phyloP scores from a whole-genome alignment of 2,797 vertebrate species.

The Pangasius mekongensis region DNA sequence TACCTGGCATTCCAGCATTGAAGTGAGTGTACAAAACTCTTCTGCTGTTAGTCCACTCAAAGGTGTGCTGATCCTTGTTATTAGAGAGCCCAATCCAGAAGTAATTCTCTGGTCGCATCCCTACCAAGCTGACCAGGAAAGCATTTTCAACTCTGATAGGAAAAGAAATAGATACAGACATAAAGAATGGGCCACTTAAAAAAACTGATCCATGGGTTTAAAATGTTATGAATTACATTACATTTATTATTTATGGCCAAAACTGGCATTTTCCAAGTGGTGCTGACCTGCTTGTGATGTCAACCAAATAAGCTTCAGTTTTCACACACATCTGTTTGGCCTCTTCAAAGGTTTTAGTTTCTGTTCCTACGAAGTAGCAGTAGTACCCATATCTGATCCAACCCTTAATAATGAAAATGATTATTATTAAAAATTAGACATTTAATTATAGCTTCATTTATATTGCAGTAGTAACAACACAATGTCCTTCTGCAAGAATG shows the following conservation, averaged over 20 bases:
- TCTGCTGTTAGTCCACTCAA: slow-evolving; percentile 81
- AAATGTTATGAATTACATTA: neutral
- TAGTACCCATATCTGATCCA: slow-evolving; percentile 88
- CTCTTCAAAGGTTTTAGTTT: slow-evolving; percentile 81
- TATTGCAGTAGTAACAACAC: neutral
- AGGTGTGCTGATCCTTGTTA: slow-evolving; percentile 75
- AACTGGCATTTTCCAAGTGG: neutral
- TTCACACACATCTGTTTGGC: slow-evolving; percentile 83
- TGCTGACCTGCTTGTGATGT: slow-evolving; percentile 84
- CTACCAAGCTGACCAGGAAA: slow-evolving; percentile 89
- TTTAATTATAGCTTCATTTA: neutral
- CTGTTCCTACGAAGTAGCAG: slow-evolving; percentile 86
- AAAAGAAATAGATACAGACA: slow-evolving; percentile 14
- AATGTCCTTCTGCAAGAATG: neutral
- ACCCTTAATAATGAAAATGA: slow-evolving; percentile 71
- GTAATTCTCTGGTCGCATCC: slow-evolving; percentile 83
- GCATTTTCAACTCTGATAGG: slow-evolving; percentile 88
- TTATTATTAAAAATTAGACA: neutral
- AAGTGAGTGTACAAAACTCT: slow-evolving; percentile 87
- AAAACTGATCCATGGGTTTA: neutral
- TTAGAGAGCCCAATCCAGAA: slow-evolving; percentile 95
- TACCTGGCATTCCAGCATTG: slow-evolving; percentile 91
- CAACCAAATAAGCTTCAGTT: slow-evolving; percentile 79
- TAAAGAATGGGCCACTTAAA: neutral
- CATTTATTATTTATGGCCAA: neutral